Conservation (phyloP, 2,888 invertebrate species). For the Papilio elwesi region DNA sequence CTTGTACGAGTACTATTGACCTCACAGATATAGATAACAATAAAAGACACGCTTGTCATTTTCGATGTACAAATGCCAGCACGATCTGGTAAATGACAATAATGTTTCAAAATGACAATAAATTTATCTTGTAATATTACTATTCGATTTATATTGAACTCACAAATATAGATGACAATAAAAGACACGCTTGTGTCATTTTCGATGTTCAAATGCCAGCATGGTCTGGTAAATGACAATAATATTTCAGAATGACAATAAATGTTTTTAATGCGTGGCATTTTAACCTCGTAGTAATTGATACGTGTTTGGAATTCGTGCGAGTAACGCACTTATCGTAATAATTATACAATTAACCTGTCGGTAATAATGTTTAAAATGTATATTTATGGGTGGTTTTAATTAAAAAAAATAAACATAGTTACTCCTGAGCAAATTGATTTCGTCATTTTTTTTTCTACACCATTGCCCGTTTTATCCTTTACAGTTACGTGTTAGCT, state of each 20-base stretch:
- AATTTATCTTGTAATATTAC: too few species aligned
- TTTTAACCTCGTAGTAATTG: slow-evolving; percentile 24
- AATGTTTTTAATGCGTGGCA: slow-evolving; percentile 44
- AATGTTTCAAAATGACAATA: slow-evolving; percentile 38
- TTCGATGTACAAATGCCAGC: slow-evolving; percentile 44
- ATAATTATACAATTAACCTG: slow-evolving; percentile 66
- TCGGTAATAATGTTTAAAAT: slow-evolving; percentile 70
- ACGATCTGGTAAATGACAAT: slow-evolving; percentile 49
- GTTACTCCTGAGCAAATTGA: slow-evolving; percentile 78
- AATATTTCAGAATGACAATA: slow-evolving; percentile 49
- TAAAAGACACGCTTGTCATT: slow-evolving; percentile 26
- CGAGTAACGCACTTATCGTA: slow-evolving; percentile 55
- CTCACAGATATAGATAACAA: slow-evolving; percentile 28
- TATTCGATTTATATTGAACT: background rate
- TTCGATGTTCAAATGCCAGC: slow-evolving; percentile 44
- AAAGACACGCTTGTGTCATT: slow-evolving; percentile 25
- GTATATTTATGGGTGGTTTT: slow-evolving; percentile 80
- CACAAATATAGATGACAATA: slow-evolving; percentile 31
- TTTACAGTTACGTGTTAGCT: too few species aligned
- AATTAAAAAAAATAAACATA: slow-evolving; percentile 80
- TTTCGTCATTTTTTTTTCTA: slow-evolving; percentile 58
- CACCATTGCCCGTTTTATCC: background rate
- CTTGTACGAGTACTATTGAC: background rate
- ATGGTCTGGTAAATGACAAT: slow-evolving; percentile 49
- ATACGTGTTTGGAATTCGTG: slow-evolving; percentile 36